Percentiles rank a stretch among this genome's conserved stretches.
Conservation (phyloP, 1,140 invertebrate species). For the Fopius arisanus region DNA sequence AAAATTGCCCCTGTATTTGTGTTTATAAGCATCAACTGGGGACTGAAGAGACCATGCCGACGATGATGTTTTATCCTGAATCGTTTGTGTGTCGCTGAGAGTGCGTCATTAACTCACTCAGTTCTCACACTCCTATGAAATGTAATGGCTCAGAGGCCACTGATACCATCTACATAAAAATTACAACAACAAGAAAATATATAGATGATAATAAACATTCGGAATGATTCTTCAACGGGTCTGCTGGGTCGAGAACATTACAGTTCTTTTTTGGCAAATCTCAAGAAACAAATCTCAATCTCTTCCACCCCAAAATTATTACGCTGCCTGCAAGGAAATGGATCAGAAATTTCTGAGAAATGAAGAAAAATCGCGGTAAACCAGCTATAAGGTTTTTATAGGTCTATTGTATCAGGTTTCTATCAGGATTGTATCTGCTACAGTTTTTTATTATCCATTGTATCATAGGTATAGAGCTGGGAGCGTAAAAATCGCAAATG, state of each 20-base stretch:
- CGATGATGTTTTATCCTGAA: background rate
- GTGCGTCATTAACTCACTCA: conserved; percentile 42
- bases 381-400: too few relatives aligned
- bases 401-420: too few relatives aligned
- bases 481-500: too few relatives aligned
- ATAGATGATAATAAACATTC: conserved; percentile 7
- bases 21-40: background rate
- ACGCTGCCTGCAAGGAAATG: too few relatives aligned
- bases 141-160: background rate
- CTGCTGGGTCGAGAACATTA: conserved; percentile 25
- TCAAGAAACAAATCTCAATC: too few relatives aligned
- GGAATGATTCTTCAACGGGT: conserved; percentile 54
- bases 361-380: too few relatives aligned
- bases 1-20: background rate
- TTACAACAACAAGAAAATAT: background rate
- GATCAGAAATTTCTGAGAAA: too few relatives aligned
- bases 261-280: background rate
- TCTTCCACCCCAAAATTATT: too few relatives aligned
- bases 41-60: background rate
- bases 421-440: too few relatives aligned
- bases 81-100: background rate
- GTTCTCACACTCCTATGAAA: conserved; percentile 58
- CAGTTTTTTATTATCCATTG: too few relatives aligned
- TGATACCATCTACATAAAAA: conserved; percentile 50
- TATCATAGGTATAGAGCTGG: too few relatives aligned